Base-by-base conservation (phyloP, 2,888 invertebrate species). In the Daptonema setosum region DNA sequence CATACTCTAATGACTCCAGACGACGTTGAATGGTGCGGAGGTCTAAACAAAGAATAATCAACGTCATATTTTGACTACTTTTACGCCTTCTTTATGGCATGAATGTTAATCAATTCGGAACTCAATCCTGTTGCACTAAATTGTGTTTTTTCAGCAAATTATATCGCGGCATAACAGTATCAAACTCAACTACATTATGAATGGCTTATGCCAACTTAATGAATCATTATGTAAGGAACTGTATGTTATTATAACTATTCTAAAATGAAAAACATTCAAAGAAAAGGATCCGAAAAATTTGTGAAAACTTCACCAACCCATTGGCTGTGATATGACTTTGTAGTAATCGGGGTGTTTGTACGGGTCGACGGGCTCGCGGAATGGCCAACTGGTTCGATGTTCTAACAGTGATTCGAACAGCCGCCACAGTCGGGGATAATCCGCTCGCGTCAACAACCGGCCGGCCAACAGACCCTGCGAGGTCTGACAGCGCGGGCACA, bases 301-400 rank as follows among this genome's bases (percentile, higher is more conserved):
- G n/a, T n/a, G n/a, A n/a, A n/a, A n/a, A n/a, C n/a, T n/a, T n/a
- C n/a, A n/a, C n/a, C 59, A 61, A 74, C 74, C 74, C 70, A 75
- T 74, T 1, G 74, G 74, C 57, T 72, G 72, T 59, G 69, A 70
- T 51, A 75, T 66, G 58, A 72, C 63, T 78, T 85, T 83, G 71
- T 90, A 90, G 75, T 95, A 95, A 73, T 91, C 88, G 11, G 93
- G 93, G 54, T 88, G 91, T 76, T 91, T 88, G 66, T 82, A 81
- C 29, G 86, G 85, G 75, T 93, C 87, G 11, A 95, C 93, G 29
- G 93, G 88, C 76, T 90, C 86, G 80, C 90, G 83, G 74, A 97
- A 95, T 25, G 93, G 93, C 88, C 90, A 90, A 24, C 91, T 87
- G 76, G 85, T 88, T 8, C 59, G 59, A 54, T 66, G 62, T 24